phyloP scores from a whole-genome alignment of 1,140 invertebrate genomes.

The Panulirus ornatus region DNA sequence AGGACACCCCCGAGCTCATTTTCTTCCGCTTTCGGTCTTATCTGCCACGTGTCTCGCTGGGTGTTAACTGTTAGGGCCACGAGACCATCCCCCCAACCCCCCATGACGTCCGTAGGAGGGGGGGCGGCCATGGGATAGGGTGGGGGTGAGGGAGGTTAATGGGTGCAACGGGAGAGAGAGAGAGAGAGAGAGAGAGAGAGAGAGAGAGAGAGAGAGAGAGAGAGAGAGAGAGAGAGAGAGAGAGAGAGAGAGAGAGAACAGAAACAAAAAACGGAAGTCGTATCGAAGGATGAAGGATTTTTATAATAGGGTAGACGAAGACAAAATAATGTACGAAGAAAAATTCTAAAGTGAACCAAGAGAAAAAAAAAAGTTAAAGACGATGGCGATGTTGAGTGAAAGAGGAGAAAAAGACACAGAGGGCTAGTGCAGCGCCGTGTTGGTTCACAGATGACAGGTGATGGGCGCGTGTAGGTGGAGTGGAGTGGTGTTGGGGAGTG shows the following conservation, averaged over 20 bases:
- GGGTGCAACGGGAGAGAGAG: not conserved
- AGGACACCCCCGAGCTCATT: no score
- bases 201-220: not conserved
- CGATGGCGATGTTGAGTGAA: not conserved
- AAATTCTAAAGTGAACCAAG: not conserved
- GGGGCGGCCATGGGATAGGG: not conserved
- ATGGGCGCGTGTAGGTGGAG: not conserved
- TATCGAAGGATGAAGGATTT: not conserved
- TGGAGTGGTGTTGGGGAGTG: not conserved
- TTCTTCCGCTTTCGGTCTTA: no score
- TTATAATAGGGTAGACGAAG: not conserved
- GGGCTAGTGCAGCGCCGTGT: not conserved
- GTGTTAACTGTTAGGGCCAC: slow-evolving; percentile 13
- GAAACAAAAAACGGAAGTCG: not conserved
- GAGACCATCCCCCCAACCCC: no score
- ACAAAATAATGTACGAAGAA: not conserved
- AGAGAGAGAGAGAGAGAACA: not conserved
- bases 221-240: not conserved
- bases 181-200: not conserved
- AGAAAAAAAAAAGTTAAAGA: not conserved
- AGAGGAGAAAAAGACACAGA: not conserved
- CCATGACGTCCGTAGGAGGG: not conserved
- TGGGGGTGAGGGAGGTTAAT: not conserved
- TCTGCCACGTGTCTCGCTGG: not conserved
- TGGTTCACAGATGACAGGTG: slow-evolving; percentile 7